Evolutionary conservation across 1,140 invertebrate genomes (phyloP).

Genomic region (Camponotus vicinus): DNA sequence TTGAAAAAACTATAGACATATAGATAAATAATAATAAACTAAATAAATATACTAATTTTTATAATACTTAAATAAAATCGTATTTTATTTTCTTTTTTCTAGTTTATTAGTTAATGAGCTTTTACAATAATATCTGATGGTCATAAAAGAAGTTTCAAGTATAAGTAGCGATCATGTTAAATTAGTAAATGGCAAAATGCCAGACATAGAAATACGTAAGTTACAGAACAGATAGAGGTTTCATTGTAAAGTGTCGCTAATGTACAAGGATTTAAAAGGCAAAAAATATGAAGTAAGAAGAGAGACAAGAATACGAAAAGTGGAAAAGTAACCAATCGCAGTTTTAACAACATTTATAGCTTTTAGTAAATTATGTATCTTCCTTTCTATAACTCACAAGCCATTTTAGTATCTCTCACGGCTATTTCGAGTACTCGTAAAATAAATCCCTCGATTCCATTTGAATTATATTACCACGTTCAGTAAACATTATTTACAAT

Average conservation of each 20-base stretch:
- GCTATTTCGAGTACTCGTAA: conserved; percentile 18
- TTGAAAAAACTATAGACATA: not conserved
- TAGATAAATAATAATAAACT: not conserved
- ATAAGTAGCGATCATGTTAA: conserved; percentile 18
- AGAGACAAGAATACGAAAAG: not conserved
- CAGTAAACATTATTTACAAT: conserved; percentile 10
- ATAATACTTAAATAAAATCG: not conserved
- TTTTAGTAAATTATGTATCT: not conserved
- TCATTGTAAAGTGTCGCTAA: not conserved
- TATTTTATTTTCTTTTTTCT: not conserved
- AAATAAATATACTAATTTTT: not conserved
- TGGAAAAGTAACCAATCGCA: conserved; percentile 13
- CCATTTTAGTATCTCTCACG: not conserved
- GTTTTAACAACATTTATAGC: conserved; percentile 42
- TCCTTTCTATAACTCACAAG: conserved; percentile 1
- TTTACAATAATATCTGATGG: not conserved
- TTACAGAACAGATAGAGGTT: not conserved
- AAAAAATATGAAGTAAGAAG: not conserved
- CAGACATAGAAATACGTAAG: not conserved
- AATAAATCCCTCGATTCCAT: conserved; percentile 28
- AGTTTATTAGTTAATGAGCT: not conserved
- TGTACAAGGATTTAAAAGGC: not conserved
- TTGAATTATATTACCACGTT: conserved; percentile 28
- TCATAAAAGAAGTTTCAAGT: not conserved
- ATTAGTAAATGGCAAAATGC: conserved; percentile 11